Base-by-base conservation (phyloP, 2,888 invertebrate species). In the Caenorhabditis zanzibari region DNA sequence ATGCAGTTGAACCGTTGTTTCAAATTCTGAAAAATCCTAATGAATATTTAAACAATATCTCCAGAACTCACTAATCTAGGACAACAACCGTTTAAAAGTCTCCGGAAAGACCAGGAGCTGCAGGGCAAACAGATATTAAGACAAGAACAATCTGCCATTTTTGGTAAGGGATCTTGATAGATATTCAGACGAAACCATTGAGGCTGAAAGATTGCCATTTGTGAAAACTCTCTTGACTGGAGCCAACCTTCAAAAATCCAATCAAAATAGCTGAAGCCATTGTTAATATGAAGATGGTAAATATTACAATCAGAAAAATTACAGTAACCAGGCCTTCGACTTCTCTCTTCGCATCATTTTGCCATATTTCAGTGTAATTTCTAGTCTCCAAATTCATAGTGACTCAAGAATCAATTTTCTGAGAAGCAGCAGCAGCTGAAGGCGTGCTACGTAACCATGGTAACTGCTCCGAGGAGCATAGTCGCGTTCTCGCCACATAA, bases 131-230 rank as follows among this genome's bases (percentile, higher is more conserved):
- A 81, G 2, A 56, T 68, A 19, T 74, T 81, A 0, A 81, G 26
- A 47, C 69, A 81, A 22, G 81, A 75, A 38, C 61, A 81, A 44
- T 81, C 81, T 22, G 74, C 28, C 81, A 81, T 74, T 75, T 47
- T 41, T 0, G 69, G 69, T 12, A 56, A 9, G 4, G 28, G 56
- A 38, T 81, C 74, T 52, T 68, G 59, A 22, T 68, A 38, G 19
- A 61, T 44, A 2, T 56, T 74, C 22, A 74, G 54, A n/a, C 74
- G 73, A 41, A 81, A 68, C 74, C 59, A 74, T 44, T 81, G 49
- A 6, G 81, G 81, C 73, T 80, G 66, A 22, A 79, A 64, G 12
- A 22, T 22, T 49, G n/a, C n/a, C n/a, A 52, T 28, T 22, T 32
- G 0, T 63, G 1, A n/a, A 72, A 44, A 35, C 12, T 26, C 16